Evolutionary conservation across 2,888 invertebrate species (phyloP), one percentile per base, ranked within the genome.

Genomic region (Agrenia bidenticulata): DNA sequence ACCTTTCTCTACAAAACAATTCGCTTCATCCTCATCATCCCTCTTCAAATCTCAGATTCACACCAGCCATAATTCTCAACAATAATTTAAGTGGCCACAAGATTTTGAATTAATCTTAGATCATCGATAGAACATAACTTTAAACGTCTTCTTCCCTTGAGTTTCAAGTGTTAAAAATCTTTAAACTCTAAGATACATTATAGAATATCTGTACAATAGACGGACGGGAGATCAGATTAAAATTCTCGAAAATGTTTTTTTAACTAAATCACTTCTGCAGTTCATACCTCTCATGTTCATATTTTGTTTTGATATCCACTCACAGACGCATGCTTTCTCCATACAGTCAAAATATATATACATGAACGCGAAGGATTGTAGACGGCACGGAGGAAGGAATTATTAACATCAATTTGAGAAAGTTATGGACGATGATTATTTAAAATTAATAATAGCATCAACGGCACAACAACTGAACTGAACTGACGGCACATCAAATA

Each of bases 401-500:
- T 15, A 55, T 24, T 21, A 57, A 17, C 23, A 15, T 58, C 27
- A 58, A 45, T 45, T 45, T 32, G 32, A 32, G 32, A 32, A 32
- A 32, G 32, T 32, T 32, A 32, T 32, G 5, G 32, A 32, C 11
- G 32, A 32, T 32, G 32, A 32, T 32, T 32, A 45, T 45, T 11
- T 17, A 45, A 11, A 11, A 45, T 45, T 45, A 45, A 45, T 11
- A 45, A 19, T 19, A 11, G 15, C 2, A 15, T 9, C 9, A 45
- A 45, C 23, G 21, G 23, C 51, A 51, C 17, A 37, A 56, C 63
- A 65, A 65, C 65, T 61, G 61, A 65, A 65, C 65, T 65, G 65
- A 65, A 65, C 65, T 65, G 65, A 65, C 65, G 65, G 61, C 60
- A 64, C 55, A 58, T 59, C 23, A 58, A 51, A 26, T 50, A 26